Evolutionary conservation across 2,797 vertebrate genomes (phyloP), one percentile per base, ranked within the genome.

Genomic region (Ibycter americanus): DNA sequence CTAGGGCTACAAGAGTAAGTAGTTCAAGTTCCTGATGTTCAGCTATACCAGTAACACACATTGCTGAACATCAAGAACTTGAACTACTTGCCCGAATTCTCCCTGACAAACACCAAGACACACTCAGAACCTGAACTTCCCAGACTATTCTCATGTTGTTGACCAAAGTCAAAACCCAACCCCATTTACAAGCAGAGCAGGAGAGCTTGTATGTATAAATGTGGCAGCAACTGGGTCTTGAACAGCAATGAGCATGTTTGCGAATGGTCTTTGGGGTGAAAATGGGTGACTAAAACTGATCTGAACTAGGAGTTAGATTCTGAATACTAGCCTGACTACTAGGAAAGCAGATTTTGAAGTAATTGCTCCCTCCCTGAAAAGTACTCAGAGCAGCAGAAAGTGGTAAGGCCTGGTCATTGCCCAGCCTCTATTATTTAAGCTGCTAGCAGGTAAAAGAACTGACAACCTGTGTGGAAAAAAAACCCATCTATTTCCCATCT

Each of bases 401-500:
- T 62, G 61, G 93, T 96, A 90, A 89, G 74, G 74, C 14, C 22
- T 92, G 86, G 68, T 93, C 79, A 89, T 71, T 79, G 87, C 78
- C 65, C 82, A 92, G 42, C 34, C 58, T 90, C 61, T 34, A 68
- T 83, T 91, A 74, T 72, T 95, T 79, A 86, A 93, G 54, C 71
- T 92, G 42, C 83, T 83, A 84, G 71, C 89, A 93, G 88, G 84
- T 96, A 81, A 89, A 90, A 76, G 44, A 66, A 68, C 74, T 72
- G 87, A 83, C 94, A 94, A 52, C 71, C 74, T 92, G 46, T 32
- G 44, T 59, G 82, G 93, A 96, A 96, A 95, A 95, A 91, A 0
- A 54, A 95, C 82, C 52, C 91, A 94, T 92, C 84, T 51, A 87
- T 68, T 97, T 94, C 76, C 56, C 82, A 55, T 71, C 81, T 89